Conservation (phyloP, 2,888 invertebrate species). For the Meganola albula region DNA sequence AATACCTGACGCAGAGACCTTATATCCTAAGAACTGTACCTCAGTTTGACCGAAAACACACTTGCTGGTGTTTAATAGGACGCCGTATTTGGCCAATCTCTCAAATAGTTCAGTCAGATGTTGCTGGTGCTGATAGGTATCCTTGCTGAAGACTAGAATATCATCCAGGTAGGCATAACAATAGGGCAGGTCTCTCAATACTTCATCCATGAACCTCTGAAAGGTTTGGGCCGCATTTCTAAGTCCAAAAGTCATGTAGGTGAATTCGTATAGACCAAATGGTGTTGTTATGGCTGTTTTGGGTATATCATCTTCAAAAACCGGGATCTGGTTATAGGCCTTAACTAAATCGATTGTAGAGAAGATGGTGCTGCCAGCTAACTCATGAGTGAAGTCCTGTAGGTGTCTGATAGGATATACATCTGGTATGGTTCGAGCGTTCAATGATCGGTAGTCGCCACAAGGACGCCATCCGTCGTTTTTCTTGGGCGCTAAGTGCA, state of each 20-base stretch:
- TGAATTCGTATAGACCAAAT: conserved; percentile 19
- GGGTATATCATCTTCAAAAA: conserved; percentile 2
- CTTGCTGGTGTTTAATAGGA: conserved; percentile 25
- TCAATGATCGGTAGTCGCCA: conserved; percentile 1
- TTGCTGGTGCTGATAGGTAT: conserved; percentile 10
- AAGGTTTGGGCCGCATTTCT: conserved; percentile 38
- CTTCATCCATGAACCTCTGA: conserved; percentile 43
- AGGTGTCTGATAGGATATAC: conserved; percentile 7
- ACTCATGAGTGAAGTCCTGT: conserved; percentile 2
- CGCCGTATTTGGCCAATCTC: conserved; percentile 18
- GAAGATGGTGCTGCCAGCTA: conserved; percentile 2
- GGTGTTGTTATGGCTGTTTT: conserved; percentile 40
- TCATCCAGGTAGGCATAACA: conserved; percentile 39
- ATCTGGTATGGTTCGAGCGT: conserved; percentile 2
- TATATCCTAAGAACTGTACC: conserved; percentile 7
- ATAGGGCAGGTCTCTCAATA: conserved; percentile 20
- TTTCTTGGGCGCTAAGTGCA: conserved; percentile 5
- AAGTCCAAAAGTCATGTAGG: conserved; percentile 32
- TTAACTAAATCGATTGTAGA: conserved; percentile 14
- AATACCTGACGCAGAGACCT: background rate
- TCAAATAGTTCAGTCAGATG: conserved; percentile 26
- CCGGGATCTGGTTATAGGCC: conserved; percentile 2
- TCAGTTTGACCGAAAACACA: conserved; percentile 24
- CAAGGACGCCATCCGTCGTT: conserved; percentile 7
- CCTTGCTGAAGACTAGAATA: conserved; percentile 29